Base-by-base conservation (phyloP, 1,140 invertebrate genomes). In the Bilobella aurantiaca region DNA sequence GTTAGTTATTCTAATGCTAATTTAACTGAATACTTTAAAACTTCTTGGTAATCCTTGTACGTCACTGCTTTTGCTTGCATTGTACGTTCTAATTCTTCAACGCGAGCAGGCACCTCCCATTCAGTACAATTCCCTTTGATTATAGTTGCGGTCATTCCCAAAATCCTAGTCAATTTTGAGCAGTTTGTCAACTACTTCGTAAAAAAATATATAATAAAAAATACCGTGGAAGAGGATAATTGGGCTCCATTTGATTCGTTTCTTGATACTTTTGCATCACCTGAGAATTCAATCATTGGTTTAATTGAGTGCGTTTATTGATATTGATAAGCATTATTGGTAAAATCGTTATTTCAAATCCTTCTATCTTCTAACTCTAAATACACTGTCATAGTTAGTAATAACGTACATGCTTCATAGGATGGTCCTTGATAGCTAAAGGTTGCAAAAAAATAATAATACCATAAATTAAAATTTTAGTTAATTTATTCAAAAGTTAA, bases 111-210 rank as follows among this genome's bases (percentile, higher is more conserved):
- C 1, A 96, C 81, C 62, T 82, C 77, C 16, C 73, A 2, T 0
- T 80, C 72, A 70, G 82, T 85, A 18, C 86, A 82, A 73, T 89
- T 87, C 0, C 81, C 79, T 73, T 91, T 90, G 1, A 95, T 76
- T n/a, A 96, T 79, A 2, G 89, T 89, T 1, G 91, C 89, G 0
- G 92, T 90, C n/a, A 96, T 76, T 1, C 82, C 92, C 14, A 96
- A 75, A 46, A 96, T 81, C 74, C n/a, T n/a, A n/a, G n/a, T n/a
- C n/a, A n/a, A n/a, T n/a, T n/a, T n/a, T n/a, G n/a, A n/a, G n/a
- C n/a, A n/a, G n/a, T n/a, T n/a, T n/a, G n/a, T n/a, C n/a, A n/a
- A n/a, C n/a, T n/a, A n/a, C n/a, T n/a, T n/a, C n/a, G n/a, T n/a
- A n/a, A n/a, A n/a, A n/a, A n/a, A n/a, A n/a, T n/a, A n/a, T n/a